These are phyloP conservation scores for Rhizomys pruinosus DNA, from an alignment of 2,113 vertebrate species.

Conservation along the genomic window DNA sequence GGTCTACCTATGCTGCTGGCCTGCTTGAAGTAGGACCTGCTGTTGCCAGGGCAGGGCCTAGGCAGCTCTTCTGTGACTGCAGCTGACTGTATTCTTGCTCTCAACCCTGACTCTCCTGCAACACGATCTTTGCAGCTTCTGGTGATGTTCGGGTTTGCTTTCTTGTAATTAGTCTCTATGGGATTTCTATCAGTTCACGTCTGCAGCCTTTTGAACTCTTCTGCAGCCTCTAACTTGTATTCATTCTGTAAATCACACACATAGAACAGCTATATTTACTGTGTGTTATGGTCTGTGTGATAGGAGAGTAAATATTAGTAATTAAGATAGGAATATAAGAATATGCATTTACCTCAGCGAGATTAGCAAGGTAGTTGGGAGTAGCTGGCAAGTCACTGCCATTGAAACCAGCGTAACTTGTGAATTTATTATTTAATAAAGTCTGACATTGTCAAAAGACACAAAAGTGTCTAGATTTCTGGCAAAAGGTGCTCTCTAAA, in stretches of 20 bases:
- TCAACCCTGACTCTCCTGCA: background rate
- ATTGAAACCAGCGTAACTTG: too few species aligned
- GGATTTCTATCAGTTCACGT: accelerated
- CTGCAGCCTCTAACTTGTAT: background rate
- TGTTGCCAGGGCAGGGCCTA: too few species aligned
- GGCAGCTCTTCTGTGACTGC: background rate
- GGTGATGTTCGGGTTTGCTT: background rate
- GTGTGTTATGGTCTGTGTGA: background rate
- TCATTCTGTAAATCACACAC: background rate
- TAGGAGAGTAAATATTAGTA: background rate
- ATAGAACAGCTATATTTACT: background rate
- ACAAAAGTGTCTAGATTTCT: background rate
- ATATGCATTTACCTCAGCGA: background rate
- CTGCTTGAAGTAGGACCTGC: too few species aligned
- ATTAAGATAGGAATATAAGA: background rate
- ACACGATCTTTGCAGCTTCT: background rate
- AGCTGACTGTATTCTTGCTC: too few species aligned
- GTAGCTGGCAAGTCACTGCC: too few species aligned
- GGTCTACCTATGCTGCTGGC: background rate
- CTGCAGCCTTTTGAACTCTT: background rate
- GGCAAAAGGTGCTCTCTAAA: too few species aligned
- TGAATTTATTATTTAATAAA: background rate
- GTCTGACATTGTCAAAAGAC: background rate
- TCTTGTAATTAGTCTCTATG: background rate
- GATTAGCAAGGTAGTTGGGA: background rate